phyloP scores from a whole-genome alignment of 2,888 invertebrate species.

The Biston betularia region DNA sequence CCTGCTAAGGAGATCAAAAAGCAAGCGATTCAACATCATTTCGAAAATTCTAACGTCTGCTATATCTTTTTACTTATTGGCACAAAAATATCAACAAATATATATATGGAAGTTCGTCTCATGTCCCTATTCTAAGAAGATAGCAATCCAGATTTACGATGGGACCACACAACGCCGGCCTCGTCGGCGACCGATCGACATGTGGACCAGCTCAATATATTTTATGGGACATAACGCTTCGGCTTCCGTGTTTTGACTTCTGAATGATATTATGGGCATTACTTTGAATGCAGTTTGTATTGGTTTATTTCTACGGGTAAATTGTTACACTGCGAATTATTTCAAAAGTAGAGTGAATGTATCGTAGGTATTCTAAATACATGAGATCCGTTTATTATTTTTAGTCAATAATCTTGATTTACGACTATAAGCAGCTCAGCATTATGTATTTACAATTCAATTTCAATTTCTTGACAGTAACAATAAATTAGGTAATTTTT shows the following conservation, averaged over 20 bases:
- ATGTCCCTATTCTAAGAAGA: constrained; percentile 32
- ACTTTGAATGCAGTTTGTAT: constrained; percentile 20
- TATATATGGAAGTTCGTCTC: constrained; percentile 15
- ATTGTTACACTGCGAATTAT: background rate
- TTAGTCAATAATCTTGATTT: background rate
- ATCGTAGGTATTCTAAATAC: background rate
- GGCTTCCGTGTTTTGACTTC: constrained; percentile 37
- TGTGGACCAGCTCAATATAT: constrained; percentile 34
- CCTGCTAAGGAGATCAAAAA: too few relatives aligned
- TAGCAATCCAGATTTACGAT: constrained; percentile 36
- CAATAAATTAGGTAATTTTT: background rate
- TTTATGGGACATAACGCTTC: constrained; percentile 33
- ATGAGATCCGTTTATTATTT: background rate
- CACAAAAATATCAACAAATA: constrained; percentile 3
- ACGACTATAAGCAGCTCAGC: background rate
- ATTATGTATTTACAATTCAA: background rate
- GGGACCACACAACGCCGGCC: constrained; percentile 30
- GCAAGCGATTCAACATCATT: too few relatives aligned
- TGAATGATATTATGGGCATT: constrained; percentile 30
- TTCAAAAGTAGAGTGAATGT: background rate
- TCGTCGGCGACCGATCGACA: constrained; percentile 26
- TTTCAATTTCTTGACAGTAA: background rate
- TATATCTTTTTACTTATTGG: background rate
- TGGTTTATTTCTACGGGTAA: constrained; percentile 16
- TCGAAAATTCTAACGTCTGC: too few relatives aligned